Evolutionary conservation across 2,113 vertebrate genomes (phyloP).

Genomic region (Plotosus lineatus): DNA sequence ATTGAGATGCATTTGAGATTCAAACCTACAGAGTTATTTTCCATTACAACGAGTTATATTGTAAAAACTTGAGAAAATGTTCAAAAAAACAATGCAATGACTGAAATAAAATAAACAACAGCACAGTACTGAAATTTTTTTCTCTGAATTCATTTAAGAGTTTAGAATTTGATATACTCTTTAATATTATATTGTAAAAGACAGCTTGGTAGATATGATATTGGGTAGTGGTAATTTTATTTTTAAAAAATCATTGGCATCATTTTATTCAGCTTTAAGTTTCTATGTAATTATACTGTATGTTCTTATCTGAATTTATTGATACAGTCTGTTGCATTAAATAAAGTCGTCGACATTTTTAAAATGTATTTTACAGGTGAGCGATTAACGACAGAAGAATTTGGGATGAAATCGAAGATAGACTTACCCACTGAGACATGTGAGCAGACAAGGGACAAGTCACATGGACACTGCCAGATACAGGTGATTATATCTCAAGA

Average conservation of each 20-base stretch:
- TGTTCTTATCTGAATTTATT: neutral
- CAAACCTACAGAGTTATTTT: no score
- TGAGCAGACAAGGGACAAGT: constrained; percentile 51
- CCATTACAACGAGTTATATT: no score
- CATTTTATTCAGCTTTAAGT: neutral
- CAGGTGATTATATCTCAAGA: constrained; percentile 48
- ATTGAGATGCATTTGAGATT: no score
- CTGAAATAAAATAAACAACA: no score
- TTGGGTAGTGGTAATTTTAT: neutral
- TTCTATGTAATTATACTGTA: neutral
- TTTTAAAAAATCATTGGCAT: neutral
- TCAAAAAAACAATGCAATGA: no score
- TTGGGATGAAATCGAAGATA: constrained; percentile 75
- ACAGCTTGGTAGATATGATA: neutral
- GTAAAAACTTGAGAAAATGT: no score
- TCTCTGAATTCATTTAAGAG: neutral
- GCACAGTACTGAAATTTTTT: neutral
- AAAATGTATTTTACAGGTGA: constrained; percentile 28
- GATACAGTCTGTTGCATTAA: no score
- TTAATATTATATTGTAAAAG: neutral
- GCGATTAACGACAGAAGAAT: constrained; percentile 61
- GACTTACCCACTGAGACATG: constrained; percentile 77
- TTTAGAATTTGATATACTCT: no score
- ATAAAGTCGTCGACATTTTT: neutral
- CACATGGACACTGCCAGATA: constrained; percentile 17